Base-by-base conservation (phyloP, 2,888 invertebrate genomes). In the Thalpophila matura region DNA sequence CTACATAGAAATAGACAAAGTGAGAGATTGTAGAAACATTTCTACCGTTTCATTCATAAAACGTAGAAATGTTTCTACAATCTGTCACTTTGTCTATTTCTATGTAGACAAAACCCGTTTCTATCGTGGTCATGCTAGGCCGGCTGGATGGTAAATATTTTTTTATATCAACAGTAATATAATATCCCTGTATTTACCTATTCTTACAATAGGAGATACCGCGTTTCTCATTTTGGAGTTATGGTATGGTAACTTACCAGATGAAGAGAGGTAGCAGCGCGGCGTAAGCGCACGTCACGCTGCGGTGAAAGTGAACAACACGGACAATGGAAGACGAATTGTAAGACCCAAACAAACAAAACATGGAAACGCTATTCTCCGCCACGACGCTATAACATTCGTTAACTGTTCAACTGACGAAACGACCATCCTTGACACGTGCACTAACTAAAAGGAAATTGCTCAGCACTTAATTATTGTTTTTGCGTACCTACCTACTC, bases 261-360 rank as follows among this genome's bases (percentile, higher is more conserved):
- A 70, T 70, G 65, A 67, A 66, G 55, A 38, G 62, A 51, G 51
- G 49, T 71, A 60, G 61, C 62, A 63, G 45, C 57, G 57, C 72
- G 62, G 70, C 69, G 79, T 79, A 54, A 59, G 78, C 81, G 82
- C 80, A 77, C 84, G 84, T 87, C 85, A 87, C 82, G 86, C 77
- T 71, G 24, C 43, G 84, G 91, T 82, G 92, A 92, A 92, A 92
- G 92, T 91, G 82, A 85, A 86, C 73, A 81, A 67, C 69, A 74
- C 80, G 77, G 76, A 90, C 89, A 89, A 91, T 87, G 78, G 83
- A 82, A 83, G 81, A 80, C 74, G 63, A 84, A 82, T 83, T 79
- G 81, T 80, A 83, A 82, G 80, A 83, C 73, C 75, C 77, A 77
- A 81, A 83, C 57, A 62, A 65, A 82, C 80, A 79, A 80, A 81